Percentiles rank a stretch among this genome's conserved stretches.
phyloP scores from a whole-genome alignment of 30 jellyfish, hydroid and myxozoan species.

The Aurelia sp. region DNA sequence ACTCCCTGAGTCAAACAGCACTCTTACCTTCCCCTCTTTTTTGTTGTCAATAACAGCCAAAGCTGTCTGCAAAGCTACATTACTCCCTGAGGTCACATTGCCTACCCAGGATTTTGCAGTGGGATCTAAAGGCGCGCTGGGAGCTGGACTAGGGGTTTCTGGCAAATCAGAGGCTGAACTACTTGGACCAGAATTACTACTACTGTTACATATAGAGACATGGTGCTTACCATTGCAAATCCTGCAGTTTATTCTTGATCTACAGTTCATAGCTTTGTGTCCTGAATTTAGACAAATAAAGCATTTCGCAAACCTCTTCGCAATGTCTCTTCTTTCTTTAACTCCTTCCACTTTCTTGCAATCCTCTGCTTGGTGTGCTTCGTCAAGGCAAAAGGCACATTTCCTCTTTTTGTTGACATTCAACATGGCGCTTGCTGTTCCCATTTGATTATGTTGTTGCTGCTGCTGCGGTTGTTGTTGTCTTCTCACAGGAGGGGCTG shows the following conservation, averaged over 20 bases:
- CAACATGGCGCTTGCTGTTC: too few species aligned
- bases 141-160: background rate
- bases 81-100: background rate
- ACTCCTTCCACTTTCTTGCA: background rate
- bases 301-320: slow-evolving; percentile 3
- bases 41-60: background rate
- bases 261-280: slow-evolving; percentile 8
- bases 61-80: slow-evolving; percentile 34
- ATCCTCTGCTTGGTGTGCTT: background rate
- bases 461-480: too few species aligned
- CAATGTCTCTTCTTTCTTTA: background rate
- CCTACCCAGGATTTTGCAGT: background rate
- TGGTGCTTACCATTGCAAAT: slow-evolving; percentile 15
- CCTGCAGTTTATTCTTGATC: background rate
- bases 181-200: background rate
- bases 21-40: slow-evolving; percentile 3
- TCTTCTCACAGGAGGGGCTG: too few species aligned
- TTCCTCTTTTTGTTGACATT: background rate
- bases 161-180: background rate
- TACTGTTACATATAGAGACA: slow-evolving; percentile 11
- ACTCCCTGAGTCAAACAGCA: slow-evolving; percentile 17
- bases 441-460: too few species aligned
- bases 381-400: background rate
- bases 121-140: background rate
- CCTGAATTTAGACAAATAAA: slow-evolving; percentile 16